Percentiles rank a stretch among this genome's conserved stretches.
These are phyloP conservation scores for Dendrolimus pini DNA, from an alignment of 2,888 invertebrate genomes.

Conservation along the genomic window DNA sequence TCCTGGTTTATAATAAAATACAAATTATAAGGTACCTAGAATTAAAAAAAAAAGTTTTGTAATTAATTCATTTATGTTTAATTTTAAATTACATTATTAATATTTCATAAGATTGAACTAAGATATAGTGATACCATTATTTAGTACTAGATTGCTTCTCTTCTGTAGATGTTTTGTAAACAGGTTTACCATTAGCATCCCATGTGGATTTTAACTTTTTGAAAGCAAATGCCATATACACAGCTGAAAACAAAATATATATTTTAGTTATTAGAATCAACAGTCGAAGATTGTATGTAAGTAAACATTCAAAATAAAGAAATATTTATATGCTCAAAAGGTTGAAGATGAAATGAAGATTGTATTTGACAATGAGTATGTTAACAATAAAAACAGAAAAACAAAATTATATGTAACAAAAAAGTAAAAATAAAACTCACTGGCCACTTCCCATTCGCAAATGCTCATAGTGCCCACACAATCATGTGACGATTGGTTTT, in stretches of 20 bases:
- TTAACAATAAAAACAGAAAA: too few relatives aligned
- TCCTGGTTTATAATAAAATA: too few relatives aligned
- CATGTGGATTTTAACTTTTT: slow-evolving; percentile 83
- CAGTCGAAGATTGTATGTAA: too few relatives aligned
- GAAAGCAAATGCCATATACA: slow-evolving; percentile 91
- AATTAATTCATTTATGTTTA: too few relatives aligned
- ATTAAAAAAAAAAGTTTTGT: too few relatives aligned
- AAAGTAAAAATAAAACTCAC: slow-evolving; percentile 74
- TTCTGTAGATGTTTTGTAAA: slow-evolving; percentile 48
- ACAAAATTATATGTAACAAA: too few relatives aligned
- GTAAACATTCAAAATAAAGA: too few relatives aligned
- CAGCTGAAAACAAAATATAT: slow-evolving; percentile 73
- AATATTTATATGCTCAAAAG: too few relatives aligned
- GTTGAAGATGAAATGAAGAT: too few relatives aligned
- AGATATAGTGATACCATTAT: not conserved
- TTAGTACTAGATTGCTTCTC: slow-evolving; percentile 3
- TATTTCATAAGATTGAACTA: not conserved
- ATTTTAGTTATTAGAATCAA: not conserved
- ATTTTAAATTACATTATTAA: not conserved
- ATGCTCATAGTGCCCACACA: slow-evolving; percentile 88
- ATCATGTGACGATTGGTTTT: slow-evolving; percentile 45
- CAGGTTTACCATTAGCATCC: slow-evolving; percentile 80
- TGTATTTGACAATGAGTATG: too few relatives aligned
- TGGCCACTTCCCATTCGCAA: slow-evolving; percentile 95
- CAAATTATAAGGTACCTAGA: too few relatives aligned